phyloP scores from a whole-genome alignment of 1,140 invertebrate genomes.

The Teleopsis dalmanni region DNA sequence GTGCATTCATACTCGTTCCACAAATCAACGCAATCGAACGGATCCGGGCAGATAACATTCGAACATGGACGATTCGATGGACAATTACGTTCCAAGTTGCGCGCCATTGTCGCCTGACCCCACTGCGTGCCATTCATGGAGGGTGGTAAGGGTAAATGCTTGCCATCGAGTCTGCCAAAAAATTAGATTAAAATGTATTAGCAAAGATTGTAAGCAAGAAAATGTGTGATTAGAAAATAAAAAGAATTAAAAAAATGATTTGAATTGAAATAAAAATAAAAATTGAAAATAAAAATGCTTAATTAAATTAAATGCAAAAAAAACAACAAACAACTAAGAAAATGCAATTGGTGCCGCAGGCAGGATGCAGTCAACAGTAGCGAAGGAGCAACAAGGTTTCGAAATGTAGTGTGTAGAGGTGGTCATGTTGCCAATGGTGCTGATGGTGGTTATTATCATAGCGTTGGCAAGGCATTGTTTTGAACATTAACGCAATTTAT shows the following conservation, averaged over 20 bases:
- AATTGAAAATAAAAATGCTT: neutral
- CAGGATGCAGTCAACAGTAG: too few species aligned
- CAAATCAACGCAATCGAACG: slow-evolving; percentile 59
- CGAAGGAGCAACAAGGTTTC: too few species aligned
- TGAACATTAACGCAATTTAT: too few species aligned
- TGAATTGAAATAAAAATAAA: neutral
- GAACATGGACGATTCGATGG: slow-evolving; percentile 57
- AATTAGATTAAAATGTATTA: too few species aligned
- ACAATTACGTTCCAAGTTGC: slow-evolving; percentile 50
- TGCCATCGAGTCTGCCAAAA: slow-evolving; percentile 57
- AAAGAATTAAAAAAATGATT: neutral
- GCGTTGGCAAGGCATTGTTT: too few species aligned
- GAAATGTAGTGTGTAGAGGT: too few species aligned
- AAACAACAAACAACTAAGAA: too few species aligned
- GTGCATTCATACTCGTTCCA: slow-evolving; percentile 64
- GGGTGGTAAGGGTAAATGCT: slow-evolving; percentile 55
- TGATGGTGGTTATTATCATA: too few species aligned
- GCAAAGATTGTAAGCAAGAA: slow-evolving; percentile 44
- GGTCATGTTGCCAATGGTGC: too few species aligned
- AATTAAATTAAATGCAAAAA: too few species aligned
- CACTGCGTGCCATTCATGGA: slow-evolving; percentile 58
- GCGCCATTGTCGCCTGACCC: slow-evolving; percentile 52
- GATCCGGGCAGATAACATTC: slow-evolving; percentile 51
- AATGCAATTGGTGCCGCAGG: too few species aligned
- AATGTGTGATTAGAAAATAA: too few species aligned